phyloP scores from a whole-genome alignment of 1,140 invertebrate genomes.

The Oscheius sp. region DNA sequence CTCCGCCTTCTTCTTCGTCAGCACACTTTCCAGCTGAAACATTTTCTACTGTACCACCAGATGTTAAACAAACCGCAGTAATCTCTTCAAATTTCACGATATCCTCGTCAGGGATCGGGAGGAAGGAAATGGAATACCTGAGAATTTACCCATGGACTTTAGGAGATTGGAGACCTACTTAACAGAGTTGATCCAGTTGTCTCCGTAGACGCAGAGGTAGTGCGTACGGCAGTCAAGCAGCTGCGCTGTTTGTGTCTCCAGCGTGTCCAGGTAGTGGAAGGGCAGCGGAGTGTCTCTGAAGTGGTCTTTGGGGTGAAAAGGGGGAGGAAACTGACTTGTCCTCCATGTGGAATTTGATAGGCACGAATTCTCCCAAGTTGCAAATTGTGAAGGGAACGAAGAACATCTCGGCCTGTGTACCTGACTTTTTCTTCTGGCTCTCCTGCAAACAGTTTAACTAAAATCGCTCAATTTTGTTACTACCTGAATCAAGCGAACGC shows the following conservation, averaged over 20 bases:
- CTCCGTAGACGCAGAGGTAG: constrained; percentile 59
- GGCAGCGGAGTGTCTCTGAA: constrained; percentile 35
- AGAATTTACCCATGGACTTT: constrained; percentile 27
- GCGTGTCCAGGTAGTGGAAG: constrained; percentile 56
- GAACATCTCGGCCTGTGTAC: constrained; percentile 55
- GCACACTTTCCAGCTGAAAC: constrained; percentile 37
- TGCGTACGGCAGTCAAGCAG: constrained; percentile 49
- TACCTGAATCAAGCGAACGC: constrained; percentile 57
- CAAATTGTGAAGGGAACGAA: constrained; percentile 58
- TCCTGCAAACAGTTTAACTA: constrained; percentile 32
- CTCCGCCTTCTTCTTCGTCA: constrained; percentile 52
- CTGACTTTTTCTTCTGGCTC: constrained; percentile 55
- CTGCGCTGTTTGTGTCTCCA: constrained; percentile 53
- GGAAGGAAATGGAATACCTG: constrained; percentile 39
- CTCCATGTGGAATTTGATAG: constrained; percentile 57
- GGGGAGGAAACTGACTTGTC: constrained; percentile 55
- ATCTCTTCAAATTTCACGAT: constrained; percentile 14
- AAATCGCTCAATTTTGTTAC: constrained; percentile 4
- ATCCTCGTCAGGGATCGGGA: constrained; percentile 24
- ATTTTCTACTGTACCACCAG: too few species aligned
- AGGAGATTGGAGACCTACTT: constrained; percentile 49
- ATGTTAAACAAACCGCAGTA: too few species aligned
- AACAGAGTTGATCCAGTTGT: constrained; percentile 52
- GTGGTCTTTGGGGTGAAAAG: constrained; percentile 8
- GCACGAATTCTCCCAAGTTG: constrained; percentile 55